These are phyloP conservation scores for Riparia riparia DNA, from an alignment of 2,113 vertebrate species.

Conservation along the genomic window DNA sequence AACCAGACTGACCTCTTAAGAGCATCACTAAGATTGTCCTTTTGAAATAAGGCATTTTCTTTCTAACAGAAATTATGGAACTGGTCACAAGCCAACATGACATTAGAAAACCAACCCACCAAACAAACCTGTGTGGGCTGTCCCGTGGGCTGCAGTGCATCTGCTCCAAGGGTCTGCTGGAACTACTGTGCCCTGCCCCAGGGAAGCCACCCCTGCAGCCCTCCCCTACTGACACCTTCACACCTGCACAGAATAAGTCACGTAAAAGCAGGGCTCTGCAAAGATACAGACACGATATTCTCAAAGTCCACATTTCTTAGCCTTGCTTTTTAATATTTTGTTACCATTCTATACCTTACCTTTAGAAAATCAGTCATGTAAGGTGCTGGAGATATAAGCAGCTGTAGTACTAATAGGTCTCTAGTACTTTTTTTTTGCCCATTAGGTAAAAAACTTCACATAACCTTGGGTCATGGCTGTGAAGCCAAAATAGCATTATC, in stretches of 20 bases:
- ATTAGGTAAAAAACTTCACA: neutral
- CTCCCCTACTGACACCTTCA: neutral
- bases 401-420: neutral
- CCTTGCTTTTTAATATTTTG: neutral
- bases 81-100: neutral
- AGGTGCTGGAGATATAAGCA: neutral
- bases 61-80: neutral
- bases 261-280: accelerated
- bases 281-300: neutral
- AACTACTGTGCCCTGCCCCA: neutral
- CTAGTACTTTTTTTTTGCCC: neutral
- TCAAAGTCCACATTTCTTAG: neutral
- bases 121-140: neutral
- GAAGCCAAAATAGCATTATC: neutral
- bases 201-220: neutral
- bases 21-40: neutral
- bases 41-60: neutral
- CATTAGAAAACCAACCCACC: accelerated
- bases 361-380: neutral
- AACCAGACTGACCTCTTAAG: neutral
- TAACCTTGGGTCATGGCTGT: neutral
- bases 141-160: neutral
- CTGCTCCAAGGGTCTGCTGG: neutral
- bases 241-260: neutral
- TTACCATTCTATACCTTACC: neutral